Conservation (phyloP, 2,113 vertebrate genomes). For the Rhinolophus sinicus region DNA sequence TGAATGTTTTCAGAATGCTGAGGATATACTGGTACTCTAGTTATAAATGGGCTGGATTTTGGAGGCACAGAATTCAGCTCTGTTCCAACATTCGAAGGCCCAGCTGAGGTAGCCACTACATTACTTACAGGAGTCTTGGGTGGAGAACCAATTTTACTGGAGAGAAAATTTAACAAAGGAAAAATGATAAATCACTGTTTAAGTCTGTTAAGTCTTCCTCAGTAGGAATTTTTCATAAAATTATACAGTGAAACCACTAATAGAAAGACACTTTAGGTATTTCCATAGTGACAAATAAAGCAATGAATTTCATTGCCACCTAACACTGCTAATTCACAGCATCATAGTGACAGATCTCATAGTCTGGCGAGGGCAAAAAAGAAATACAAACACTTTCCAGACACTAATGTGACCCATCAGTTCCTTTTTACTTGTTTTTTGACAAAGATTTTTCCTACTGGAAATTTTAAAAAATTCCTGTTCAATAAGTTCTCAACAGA, state of each 20-base stretch:
- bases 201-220: neutral
- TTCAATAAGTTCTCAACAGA: slow-evolving; percentile 30
- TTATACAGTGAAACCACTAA: slow-evolving; percentile 20
- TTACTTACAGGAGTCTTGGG: slow-evolving; percentile 92
- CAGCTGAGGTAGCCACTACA: slow-evolving; percentile 88
- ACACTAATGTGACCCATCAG: neutral
- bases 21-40: slow-evolving; percentile 90
- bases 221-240: slow-evolving; percentile 23
- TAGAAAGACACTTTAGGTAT: neutral
- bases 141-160: slow-evolving; percentile 91
- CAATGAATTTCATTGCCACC: neutral
- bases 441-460: neutral
- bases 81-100: slow-evolving; percentile 85
- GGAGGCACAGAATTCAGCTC: slow-evolving; percentile 88
- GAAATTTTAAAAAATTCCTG: neutral
- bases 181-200: slow-evolving; percentile 48
- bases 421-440: neutral
- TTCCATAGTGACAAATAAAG: slow-evolving; percentile 2
- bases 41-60: slow-evolving; percentile 90
- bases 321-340: neutral
- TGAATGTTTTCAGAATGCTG: slow-evolving; percentile 90
- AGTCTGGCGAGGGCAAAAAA: neutral
- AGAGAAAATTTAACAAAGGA: slow-evolving; percentile 75
- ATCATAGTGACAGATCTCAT: neutral
- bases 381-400: slow-evolving; percentile 47